Percentiles rank a stretch among this genome's conserved stretches.
Conservation (phyloP, 2,113 vertebrate species). For the Saguinus imperator region DNA sequence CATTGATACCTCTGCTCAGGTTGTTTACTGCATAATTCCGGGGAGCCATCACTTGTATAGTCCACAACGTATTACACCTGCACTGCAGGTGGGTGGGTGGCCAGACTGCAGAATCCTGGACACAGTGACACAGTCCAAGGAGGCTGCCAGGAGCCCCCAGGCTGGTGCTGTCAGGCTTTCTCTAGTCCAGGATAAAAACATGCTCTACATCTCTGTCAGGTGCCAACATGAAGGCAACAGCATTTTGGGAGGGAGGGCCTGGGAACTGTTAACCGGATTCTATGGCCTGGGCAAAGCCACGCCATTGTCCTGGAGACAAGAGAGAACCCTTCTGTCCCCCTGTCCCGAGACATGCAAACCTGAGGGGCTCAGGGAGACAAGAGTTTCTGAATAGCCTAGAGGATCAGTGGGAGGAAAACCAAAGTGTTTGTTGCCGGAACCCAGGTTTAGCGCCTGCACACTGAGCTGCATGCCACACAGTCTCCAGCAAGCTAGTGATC, state of each 20-base stretch:
- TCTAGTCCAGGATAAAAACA: neutral
- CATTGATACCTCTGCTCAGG: neutral
- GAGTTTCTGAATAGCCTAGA: neutral
- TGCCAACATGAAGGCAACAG: neutral
- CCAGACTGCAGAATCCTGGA: neutral
- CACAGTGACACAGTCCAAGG: neutral
- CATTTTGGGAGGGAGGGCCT: neutral
- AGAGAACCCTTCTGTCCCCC: too few relatives aligned
- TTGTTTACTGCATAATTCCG: neutral
- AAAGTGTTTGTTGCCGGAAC: neutral
- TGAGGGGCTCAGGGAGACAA: neutral
- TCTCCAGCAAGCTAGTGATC: neutral
- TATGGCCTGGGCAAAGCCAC: neutral
- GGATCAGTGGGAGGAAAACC: accelerated
- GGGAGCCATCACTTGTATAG: neutral
- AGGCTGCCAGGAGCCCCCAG: neutral
- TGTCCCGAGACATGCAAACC: neutral
- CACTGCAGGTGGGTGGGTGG: neutral
- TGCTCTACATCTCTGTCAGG: neutral
- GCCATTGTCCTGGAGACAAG: neutral
- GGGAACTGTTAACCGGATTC: neutral
- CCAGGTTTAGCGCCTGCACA: neutral
- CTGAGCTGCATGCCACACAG: neutral
- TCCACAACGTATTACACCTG: neutral
- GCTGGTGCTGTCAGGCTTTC: neutral